A percentile compares a stretch with the other conserved stretches of the same genome.
Evolutionary conservation across 37 sponge, comb jelly and placozoan genomes (phyloP).

Genomic region (Mnemiopsis leidyi): DNA sequence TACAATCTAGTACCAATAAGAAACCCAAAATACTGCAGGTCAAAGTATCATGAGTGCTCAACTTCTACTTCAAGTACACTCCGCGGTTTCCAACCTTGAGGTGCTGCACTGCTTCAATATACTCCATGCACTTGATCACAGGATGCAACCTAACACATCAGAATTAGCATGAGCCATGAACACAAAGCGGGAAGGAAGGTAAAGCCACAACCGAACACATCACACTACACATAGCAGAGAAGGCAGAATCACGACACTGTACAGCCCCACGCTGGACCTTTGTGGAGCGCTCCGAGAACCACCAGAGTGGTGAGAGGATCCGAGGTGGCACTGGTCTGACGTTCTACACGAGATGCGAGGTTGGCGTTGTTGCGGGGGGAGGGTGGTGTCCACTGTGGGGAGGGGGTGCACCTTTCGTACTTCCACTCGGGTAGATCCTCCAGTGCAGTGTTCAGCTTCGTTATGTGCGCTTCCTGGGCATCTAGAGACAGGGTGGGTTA

Average conservation of each 20-base stretch:
- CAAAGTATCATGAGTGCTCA: too few relatives aligned
- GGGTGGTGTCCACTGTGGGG: neutral
- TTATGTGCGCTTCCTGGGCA: neutral
- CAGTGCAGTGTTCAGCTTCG: neutral
- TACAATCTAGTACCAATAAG: too few relatives aligned
- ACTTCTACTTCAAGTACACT: too few relatives aligned
- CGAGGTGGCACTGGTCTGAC: neutral
- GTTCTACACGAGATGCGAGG: neutral
- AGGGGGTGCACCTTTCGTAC: constrained; percentile 10
- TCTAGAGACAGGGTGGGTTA: constrained; percentile 10
- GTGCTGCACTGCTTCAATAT: neutral
- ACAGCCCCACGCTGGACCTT: neutral
- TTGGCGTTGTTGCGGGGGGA: neutral
- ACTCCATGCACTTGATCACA: neutral
- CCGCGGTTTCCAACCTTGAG: too few relatives aligned
- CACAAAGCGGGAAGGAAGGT: neutral
- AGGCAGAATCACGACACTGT: neutral
- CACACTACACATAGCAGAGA: neutral
- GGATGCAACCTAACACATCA: neutral
- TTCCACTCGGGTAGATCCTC: neutral
- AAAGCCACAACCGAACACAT: neutral
- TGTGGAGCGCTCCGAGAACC: neutral
- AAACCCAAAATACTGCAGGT: too few relatives aligned
- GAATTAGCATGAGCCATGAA: neutral
- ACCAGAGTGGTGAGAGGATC: constrained; percentile 7